A percentile compares a stretch with the other conserved stretches of the same genome.
phyloP scores from a whole-genome alignment of 2,888 invertebrate species.

The Ennomos erosarius region DNA sequence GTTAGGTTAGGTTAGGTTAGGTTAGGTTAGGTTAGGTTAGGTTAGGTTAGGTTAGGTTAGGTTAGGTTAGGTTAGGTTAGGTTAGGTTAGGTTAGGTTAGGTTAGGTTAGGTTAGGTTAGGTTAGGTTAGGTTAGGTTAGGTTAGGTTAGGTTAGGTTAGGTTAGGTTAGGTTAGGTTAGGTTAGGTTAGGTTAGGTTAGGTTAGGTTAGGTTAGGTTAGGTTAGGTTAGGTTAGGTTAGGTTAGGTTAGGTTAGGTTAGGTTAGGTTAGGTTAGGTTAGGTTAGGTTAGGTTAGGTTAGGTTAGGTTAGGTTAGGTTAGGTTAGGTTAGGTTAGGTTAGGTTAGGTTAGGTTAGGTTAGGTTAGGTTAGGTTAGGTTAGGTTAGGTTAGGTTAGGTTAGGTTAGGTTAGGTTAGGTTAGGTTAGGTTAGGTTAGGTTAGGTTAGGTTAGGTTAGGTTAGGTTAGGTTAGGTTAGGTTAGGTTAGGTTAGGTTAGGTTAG shows the following conservation, averaged over 20 bases:
- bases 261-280: conserved; percentile 1
- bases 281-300: conserved; percentile 28
- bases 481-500: conserved; percentile 18
- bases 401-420: conserved; percentile 7
- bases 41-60: neutral
- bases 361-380: conserved; percentile 19
- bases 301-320: conserved; percentile 24
- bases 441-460: neutral
- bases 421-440: neutral
- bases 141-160: conserved; percentile 3
- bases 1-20: neutral
- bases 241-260: neutral
- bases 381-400: conserved; percentile 23
- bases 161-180: conserved; percentile 26
- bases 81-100: conserved; percentile 28
- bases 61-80: conserved; percentile 18
- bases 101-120: conserved; percentile 10
- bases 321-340: neutral
- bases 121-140: neutral
- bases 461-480: neutral
- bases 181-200: conserved; percentile 15
- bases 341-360: neutral
- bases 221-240: neutral
- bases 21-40: neutral
- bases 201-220: conserved; percentile 6